phyloP scores from a whole-genome alignment of 1,140 invertebrate genomes.

The Mesaphorura yosii region DNA sequence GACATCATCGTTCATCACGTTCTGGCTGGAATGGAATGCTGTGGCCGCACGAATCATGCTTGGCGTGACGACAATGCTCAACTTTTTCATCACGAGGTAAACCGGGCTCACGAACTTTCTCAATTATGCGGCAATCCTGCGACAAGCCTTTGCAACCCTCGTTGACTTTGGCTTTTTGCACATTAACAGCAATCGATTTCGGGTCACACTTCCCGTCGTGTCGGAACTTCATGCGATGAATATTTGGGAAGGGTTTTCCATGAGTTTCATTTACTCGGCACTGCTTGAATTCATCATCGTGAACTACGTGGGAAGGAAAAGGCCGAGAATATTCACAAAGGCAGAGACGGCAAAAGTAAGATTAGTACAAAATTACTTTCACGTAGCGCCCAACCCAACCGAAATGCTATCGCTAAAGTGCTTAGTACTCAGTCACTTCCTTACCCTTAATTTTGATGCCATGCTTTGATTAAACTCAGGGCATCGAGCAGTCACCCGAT shows the following conservation, averaged over 20 bases:
- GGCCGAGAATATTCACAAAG: slow-evolving; percentile 47
- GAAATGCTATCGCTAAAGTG: not conserved
- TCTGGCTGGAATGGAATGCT: slow-evolving; percentile 90
- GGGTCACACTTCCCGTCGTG: slow-evolving; percentile 70
- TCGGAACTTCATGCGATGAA: slow-evolving; percentile 91
- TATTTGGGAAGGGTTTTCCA: slow-evolving; percentile 89
- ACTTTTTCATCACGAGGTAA: slow-evolving; percentile 74
- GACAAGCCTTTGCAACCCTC: not conserved
- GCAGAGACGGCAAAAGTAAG: no score
- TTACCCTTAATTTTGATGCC: not conserved
- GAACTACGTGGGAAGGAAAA: slow-evolving; percentile 84
- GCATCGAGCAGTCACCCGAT: no score
- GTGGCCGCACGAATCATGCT: slow-evolving; percentile 6
- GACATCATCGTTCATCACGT: slow-evolving; percentile 86
- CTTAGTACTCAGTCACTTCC: not conserved
- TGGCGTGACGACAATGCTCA: slow-evolving; percentile 85
- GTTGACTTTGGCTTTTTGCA: not conserved
- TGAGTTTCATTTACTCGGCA: slow-evolving; percentile 84
- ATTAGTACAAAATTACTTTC: no score
- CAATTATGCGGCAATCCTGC: no score
- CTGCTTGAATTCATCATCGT: slow-evolving; percentile 86
- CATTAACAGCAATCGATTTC: slow-evolving; percentile 33
- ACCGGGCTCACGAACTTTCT: no score
- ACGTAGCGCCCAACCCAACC: not conserved
- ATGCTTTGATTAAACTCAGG: no score